Evolutionary conservation across 2,888 invertebrate species (phyloP), one percentile per base, ranked within the genome.

Genomic region (Deilephila elpenor): DNA sequence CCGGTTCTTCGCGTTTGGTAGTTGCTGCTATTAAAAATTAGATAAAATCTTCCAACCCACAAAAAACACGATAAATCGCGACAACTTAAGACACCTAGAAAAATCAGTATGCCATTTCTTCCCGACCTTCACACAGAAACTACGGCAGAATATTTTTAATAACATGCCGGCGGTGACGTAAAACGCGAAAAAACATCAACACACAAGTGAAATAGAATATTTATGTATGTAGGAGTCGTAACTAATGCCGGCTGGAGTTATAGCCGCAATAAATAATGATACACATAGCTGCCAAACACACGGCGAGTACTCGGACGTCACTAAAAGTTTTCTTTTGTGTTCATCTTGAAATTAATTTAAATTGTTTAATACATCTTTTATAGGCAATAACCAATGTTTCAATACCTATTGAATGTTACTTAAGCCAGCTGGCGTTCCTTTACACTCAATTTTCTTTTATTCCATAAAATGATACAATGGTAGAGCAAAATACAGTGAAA

Each of bases 201-300:
- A 73, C n/a, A 5, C 51, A 34, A 73, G 61, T 32, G 37, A 44
- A 73, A 70, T 51, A 61, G 19, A 71, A 32, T 71, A 71, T 70
- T 73, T 70, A 74, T 59, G 59, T 74, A 53, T 70, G 59, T 32
- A 29, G 59, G 34, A 60, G 53, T 11, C n/a, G 71, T 74, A 71
- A 74, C 73, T 62, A 62, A 70, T 32, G 71, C 34, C 70, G 29
- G 61, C 34, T 19, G 56, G 59, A 25, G 32, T 71, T 74, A 72
- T 34, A 61, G 53, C 34, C 14, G 70, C 67, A 53, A 60, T 72
- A 74, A 74, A 74, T 71, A n/a, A 71, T 56, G 44, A n/a, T 67
- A 59, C 32, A 74, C 11, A 71, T 59, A 59, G 70, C 56, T 71
- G 70, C 59, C 59, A 71, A 53, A 71, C n/a, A 34, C 1, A 71